Base-by-base conservation (phyloP, 2,888 invertebrate species). In the Cataglyphis albicans region DNA sequence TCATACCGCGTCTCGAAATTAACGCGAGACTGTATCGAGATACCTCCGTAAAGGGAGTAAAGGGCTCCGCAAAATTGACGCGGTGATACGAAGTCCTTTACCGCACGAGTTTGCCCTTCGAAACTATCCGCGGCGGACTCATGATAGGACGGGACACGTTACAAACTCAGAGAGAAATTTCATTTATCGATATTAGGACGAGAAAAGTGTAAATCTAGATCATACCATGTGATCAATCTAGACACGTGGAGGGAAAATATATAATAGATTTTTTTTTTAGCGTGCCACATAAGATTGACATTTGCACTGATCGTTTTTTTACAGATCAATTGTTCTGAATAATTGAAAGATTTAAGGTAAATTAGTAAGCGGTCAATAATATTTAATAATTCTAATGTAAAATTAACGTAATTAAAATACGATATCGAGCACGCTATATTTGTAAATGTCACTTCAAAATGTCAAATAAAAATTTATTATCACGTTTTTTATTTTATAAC, bases 1-100 rank as follows among this genome's bases (percentile, higher is more conserved):
- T 87, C 82, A 84, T 84, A 81, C 78, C 83, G 74, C 64, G 84
- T 83, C 61, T 87, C 63, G 70, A 82, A 76, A 82, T 86, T 82
- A 87, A 83, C 83, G 68, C 65, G 76, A 75, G 76, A 63, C 61
- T 63, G 32, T 75, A 63, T 74, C 63, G 81, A 25, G 48, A 81
- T 35, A 73, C 44, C 44, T 61, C 74, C 73, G 68, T 82, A 83
- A 83, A 84, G 78, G 61, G 84, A 81, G 59, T 59, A 41, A 73
- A 73, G 38, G 57, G 25, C 38, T 57, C 57, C 12, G 32, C 15
- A 44, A 52, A 76, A 70, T 52, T 70, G 78, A 74, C 52, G 21
- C 57, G 74, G 59, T 41, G 9, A 63, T 41, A 32, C n/a, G 12
- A 38, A 81, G 32, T 18, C 52, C 61, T 41, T 61, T 63, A 41